Evolutionary conservation across 1,140 invertebrate species (phyloP), one percentile per base, ranked within the genome.

Genomic region (Elymnias hypermnestra): DNA sequence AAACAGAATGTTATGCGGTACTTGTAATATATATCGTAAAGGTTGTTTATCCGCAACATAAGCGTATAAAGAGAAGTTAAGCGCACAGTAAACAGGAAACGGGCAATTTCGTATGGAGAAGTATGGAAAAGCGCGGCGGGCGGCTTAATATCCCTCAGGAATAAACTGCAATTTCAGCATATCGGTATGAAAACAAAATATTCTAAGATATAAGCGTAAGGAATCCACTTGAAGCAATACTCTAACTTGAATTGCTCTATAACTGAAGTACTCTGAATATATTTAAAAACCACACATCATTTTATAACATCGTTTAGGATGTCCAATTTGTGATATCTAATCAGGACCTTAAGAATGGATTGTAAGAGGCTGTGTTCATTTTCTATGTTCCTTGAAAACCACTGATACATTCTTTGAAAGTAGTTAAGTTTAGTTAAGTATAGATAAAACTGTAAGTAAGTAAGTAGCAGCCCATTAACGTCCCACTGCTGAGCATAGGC

Each of bases 81-180:
- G 42, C 41, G 22, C 31, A 52, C 54, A 49, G 63, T 63, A 63
- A 63, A 63, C 63, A 67, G 63, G 59, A 66, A 66, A 49, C 54
- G 53, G 48, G 39, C 60, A 54, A 66, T 66, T 66, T 66, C 44
- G 53, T 56, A 51, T 54, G 44, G 46, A 49, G 43, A 63, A 65
- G 44, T 50, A 65, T 40, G 59, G 53, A 52, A 57, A 60, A 63
- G 55, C 59, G 52, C 63, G 54, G 49, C 59, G 59, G 63, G 63
- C 56, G 60, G 60, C 55, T 55, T 67, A 67, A 63, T 67, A 63
- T 67, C 63, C 63, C 63, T 31, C 43, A 63, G 63, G 63, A 67
- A 60, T 67, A 65, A 52, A 63, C 47, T 66, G 63, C 59, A 59
- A 66, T 66, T 66, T 66, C 63, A 63, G 51, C 63, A 52, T 66